Evolutionary conservation across 2,797 vertebrate genomes (phyloP).

Genomic region (Acanthurus tractus): DNA sequence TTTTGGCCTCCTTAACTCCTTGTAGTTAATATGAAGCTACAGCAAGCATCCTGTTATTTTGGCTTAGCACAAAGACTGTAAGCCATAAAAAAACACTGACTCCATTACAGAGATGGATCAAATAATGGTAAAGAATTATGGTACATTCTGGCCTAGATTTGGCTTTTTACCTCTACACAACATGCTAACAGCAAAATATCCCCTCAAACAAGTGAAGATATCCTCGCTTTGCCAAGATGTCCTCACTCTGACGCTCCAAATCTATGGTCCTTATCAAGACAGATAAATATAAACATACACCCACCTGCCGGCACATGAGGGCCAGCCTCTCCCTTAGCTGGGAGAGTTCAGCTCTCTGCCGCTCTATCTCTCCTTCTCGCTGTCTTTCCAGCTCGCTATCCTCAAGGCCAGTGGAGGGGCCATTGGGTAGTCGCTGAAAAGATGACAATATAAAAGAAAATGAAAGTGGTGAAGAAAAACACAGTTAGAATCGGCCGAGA

Average conservation of each 20-base stretch:
- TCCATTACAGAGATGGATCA: neutral
- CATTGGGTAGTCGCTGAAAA: slow-evolving; percentile 85
- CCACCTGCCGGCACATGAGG: slow-evolving; percentile 93
- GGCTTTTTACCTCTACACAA: neutral
- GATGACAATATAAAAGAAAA: slow-evolving; percentile 40
- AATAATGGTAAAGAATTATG: neutral
- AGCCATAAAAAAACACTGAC: neutral
- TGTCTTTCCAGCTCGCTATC: slow-evolving; percentile 88
- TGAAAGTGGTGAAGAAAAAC: slow-evolving; percentile 42
- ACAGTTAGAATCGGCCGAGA: slow-evolving; percentile 33
- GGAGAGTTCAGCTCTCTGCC: slow-evolving; percentile 91
- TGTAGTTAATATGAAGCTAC: neutral
- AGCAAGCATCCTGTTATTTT: neutral
- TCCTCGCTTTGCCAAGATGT: neutral
- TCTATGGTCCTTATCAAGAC: neutral
- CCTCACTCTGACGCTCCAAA: neutral
- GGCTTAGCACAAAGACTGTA: neutral
- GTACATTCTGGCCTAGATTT: neutral
- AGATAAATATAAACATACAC: slow-evolving; percentile 18
- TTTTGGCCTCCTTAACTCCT: neutral
- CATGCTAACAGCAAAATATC: neutral
- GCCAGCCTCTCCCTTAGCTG: slow-evolving; percentile 93
- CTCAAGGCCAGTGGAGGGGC: slow-evolving; percentile 86
- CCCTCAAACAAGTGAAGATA: neutral
- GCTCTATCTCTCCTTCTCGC: slow-evolving; percentile 90